Conservation (phyloP, 2,797 vertebrate species). For the Saxicola maurus region DNA sequence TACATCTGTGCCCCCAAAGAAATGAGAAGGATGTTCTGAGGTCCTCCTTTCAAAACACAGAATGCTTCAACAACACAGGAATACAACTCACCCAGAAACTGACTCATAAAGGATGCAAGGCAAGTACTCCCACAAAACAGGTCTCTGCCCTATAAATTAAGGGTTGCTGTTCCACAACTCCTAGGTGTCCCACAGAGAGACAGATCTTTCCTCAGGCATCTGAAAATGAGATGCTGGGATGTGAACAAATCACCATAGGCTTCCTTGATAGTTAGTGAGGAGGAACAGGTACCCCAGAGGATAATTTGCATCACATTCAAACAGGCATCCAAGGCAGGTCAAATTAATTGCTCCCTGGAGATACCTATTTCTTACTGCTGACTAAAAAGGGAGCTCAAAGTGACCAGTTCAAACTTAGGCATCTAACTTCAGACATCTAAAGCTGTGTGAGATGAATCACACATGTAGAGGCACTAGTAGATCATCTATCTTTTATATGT, state of each 20-base stretch:
- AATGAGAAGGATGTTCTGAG: background rate
- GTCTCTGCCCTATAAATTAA: background rate
- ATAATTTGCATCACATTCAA: background rate
- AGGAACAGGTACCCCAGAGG: background rate
- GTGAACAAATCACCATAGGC: background rate
- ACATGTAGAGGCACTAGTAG: background rate
- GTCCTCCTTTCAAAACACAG: background rate
- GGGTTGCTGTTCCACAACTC: background rate
- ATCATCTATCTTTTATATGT: background rate
- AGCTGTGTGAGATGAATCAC: background rate
- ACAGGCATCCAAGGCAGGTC: background rate
- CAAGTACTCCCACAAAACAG: background rate
- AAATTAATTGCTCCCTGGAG: background rate
- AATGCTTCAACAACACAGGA: background rate
- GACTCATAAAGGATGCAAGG: background rate
- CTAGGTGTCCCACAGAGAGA: background rate
- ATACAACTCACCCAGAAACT: fast-evolving
- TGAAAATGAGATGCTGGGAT: background rate
- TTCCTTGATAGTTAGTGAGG: background rate
- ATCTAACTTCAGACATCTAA: background rate
- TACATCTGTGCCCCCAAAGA: fast-evolving
- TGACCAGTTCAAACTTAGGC: background rate
- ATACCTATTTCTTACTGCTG: background rate
- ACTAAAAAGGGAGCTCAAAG: background rate
- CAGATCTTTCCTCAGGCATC: fast-evolving